These are phyloP conservation scores for Entomobrya multifasciata DNA, from an alignment of 2,888 invertebrate species.

Conservation along the genomic window DNA sequence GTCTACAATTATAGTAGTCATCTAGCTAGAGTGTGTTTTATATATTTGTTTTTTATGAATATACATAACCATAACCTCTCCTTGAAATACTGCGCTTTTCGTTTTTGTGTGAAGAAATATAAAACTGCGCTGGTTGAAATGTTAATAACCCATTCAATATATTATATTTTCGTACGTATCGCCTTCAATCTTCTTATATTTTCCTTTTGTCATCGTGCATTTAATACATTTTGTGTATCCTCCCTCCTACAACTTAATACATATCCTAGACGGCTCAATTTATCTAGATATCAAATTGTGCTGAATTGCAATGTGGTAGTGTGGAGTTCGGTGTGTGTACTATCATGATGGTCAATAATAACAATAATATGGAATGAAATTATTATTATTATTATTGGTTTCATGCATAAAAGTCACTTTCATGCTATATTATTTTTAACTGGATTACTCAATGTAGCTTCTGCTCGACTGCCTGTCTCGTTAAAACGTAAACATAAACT, in stretches of 20 bases:
- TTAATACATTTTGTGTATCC: not conserved
- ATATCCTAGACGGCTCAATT: slow-evolving; percentile 15
- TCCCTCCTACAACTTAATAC: not conserved
- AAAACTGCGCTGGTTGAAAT: not conserved
- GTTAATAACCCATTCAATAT: slow-evolving; percentile 10
- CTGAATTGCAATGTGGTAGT: not conserved
- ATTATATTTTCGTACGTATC: not conserved
- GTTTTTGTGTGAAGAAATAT: too few relatives aligned
- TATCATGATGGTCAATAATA: slow-evolving; percentile 18
- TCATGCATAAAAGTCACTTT: slow-evolving; percentile 31
- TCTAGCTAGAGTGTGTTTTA: too few relatives aligned
- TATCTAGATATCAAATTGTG: slow-evolving; percentile 4
- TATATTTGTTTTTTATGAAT: too few relatives aligned
- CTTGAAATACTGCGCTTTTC: too few relatives aligned
- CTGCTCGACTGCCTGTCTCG: slow-evolving; percentile 2
- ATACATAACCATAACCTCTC: too few relatives aligned
- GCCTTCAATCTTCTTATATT: not conserved
- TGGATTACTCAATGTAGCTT: too few relatives aligned
- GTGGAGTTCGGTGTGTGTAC: not conserved
- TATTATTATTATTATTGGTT: slow-evolving; percentile 4
- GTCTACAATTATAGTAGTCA: too few relatives aligned
- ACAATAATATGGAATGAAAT: slow-evolving; percentile 17
- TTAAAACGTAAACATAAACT: not conserved
- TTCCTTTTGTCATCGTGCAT: too few relatives aligned
- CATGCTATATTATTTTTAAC: slow-evolving; percentile 21